Conservation (phyloP, 2,888 invertebrate species). For the Clepsis dumicolana region DNA sequence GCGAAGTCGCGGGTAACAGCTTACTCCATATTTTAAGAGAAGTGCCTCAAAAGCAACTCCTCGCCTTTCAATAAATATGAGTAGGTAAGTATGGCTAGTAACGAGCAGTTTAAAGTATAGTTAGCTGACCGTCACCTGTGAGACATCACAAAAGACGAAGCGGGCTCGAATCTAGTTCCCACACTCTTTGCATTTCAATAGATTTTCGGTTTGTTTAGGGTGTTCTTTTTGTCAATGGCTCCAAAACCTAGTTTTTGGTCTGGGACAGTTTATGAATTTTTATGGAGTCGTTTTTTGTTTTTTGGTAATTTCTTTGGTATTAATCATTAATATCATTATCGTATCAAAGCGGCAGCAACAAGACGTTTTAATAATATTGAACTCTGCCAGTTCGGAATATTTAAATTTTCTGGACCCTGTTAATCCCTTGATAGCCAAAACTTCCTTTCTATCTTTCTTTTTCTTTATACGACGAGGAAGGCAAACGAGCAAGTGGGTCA, state of each 20-base stretch:
- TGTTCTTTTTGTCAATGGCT: conserved; percentile 30
- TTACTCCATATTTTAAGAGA: too few relatives aligned
- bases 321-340: too few relatives aligned
- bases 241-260: conserved; percentile 31
- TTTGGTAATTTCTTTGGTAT: neutral
- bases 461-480: too few relatives aligned
- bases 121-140: neutral
- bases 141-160: conserved; percentile 26
- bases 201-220: conserved; percentile 34
- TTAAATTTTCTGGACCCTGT: too few relatives aligned
- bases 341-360: too few relatives aligned
- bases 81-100: neutral
- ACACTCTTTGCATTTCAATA: conserved; percentile 37
- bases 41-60: neutral
- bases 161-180: conserved; percentile 36
- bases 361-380: too few relatives aligned
- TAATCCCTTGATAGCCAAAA: too few relatives aligned
- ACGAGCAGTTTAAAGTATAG: neutral
- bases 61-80: neutral
- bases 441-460: too few relatives aligned
- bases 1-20: too few relatives aligned
- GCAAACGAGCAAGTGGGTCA: too few relatives aligned
- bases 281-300: neutral
- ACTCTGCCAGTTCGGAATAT: too few relatives aligned
- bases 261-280: conserved; percentile 20